A percentile compares a stretch with the other conserved stretches of the same genome.
Conservation (phyloP, 2,113 vertebrate genomes). For the Orientallactaga bullata region DNA sequence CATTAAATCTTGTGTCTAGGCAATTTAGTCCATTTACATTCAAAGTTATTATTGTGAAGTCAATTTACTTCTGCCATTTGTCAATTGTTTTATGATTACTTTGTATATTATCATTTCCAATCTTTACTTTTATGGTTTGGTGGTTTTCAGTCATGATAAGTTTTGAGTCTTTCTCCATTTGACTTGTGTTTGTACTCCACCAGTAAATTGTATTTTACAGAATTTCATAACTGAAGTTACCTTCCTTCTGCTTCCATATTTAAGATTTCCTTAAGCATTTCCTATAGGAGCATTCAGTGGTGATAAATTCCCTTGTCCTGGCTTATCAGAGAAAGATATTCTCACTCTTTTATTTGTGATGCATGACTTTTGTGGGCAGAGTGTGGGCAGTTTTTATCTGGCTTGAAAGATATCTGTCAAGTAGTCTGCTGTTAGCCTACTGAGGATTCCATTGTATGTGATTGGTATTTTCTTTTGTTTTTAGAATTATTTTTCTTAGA, state of each 20-base stretch:
- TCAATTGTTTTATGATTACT: not conserved
- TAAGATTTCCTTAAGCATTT: not conserved
- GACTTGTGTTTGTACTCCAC: not conserved
- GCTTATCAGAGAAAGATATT: too few relatives aligned
- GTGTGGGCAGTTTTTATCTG: too few relatives aligned
- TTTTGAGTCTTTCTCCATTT: not conserved
- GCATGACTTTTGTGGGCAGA: not conserved
- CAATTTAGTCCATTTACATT: not conserved
- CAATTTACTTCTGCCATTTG: not conserved
- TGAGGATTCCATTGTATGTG: too few relatives aligned
- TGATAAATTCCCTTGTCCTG: too few relatives aligned
- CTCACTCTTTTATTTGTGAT: not conserved
- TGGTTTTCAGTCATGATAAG: not conserved
- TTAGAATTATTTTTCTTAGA: too few relatives aligned
- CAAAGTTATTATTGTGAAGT: not conserved
- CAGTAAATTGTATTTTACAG: not conserved
- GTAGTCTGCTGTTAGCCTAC: too few relatives aligned
- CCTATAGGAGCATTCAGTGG: not conserved
- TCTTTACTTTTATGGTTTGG: not conserved
- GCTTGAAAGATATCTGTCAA: too few relatives aligned
- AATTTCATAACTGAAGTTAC: not conserved
- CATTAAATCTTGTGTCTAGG: not conserved
- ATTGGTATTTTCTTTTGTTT: too few relatives aligned
- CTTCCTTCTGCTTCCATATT: not conserved
- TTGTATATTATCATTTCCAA: not conserved